These are phyloP conservation scores for Ostrea edulis DNA, from an alignment of 1,140 invertebrate genomes.

Conservation along the genomic window DNA sequence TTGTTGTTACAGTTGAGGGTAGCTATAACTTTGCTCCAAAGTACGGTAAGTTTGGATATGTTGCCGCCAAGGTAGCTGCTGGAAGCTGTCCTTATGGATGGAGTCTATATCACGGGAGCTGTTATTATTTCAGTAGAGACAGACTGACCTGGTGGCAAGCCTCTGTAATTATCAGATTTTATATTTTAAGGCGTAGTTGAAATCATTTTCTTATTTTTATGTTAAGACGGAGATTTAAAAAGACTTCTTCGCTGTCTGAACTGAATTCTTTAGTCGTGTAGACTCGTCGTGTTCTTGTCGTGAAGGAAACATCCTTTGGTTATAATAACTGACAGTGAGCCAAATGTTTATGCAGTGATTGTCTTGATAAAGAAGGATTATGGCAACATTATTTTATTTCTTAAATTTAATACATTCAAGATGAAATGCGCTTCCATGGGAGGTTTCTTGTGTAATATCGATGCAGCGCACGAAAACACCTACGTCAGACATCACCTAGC, in stretches of 20 bases:
- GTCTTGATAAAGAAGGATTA: too few relatives aligned
- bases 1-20: background rate
- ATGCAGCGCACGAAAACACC: constrained; percentile 31
- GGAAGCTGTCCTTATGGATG: constrained; percentile 7
- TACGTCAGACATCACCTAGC: constrained; percentile 23
- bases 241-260: too few relatives aligned
- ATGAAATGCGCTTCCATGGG: constrained; percentile 41
- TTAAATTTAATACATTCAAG: background rate
- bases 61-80: background rate
- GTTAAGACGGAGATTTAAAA: background rate
- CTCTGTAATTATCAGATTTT: background rate
- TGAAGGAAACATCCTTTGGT: too few relatives aligned
- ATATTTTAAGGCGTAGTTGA: background rate
- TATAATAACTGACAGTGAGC: too few relatives aligned
- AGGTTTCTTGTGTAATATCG: background rate
- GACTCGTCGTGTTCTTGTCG: too few relatives aligned
- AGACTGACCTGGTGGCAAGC: constrained; percentile 25
- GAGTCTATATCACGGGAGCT: background rate
- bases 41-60: background rate
- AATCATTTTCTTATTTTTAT: too few relatives aligned
- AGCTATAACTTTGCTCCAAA: background rate
- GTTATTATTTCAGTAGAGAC: constrained; percentile 42
- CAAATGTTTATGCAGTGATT: too few relatives aligned
- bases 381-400: background rate
- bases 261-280: too few relatives aligned